phyloP scores from a whole-genome alignment of 2,888 invertebrate genomes.

The Dicranocentrus wangi region DNA sequence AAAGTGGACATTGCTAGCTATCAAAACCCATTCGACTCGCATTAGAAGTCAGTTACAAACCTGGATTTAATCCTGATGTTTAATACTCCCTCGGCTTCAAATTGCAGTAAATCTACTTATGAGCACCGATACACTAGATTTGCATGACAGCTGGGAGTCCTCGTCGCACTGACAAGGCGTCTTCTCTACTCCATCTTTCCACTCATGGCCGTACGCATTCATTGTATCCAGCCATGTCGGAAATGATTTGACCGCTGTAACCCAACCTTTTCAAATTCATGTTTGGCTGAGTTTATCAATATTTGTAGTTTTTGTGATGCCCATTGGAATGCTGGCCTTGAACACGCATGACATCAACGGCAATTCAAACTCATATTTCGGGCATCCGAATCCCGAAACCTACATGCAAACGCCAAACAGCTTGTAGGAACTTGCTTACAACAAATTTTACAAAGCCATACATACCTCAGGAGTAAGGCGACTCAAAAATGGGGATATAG shows the following conservation, averaged over 20 bases:
- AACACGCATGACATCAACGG: neutral
- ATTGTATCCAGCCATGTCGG: neutral
- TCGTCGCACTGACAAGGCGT: neutral
- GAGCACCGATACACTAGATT: neutral
- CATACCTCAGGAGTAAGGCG: no score
- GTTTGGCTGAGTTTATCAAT: slow-evolving; percentile 3
- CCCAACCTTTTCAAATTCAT: slow-evolving; percentile 5
- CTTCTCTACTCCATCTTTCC: neutral
- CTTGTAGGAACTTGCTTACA: no score
- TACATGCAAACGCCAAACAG: no score
- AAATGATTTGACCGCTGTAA: slow-evolving; percentile 18
- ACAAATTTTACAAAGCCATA: no score
- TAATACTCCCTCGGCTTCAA: no score
- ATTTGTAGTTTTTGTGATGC: neutral
- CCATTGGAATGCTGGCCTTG: neutral
- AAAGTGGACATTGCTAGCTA: no score
- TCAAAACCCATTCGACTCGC: no score
- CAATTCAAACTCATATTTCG: neutral
- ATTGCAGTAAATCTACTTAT: neutral
- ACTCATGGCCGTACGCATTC: neutral
- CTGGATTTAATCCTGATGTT: no score
- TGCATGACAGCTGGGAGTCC: neutral
- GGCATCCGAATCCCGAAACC: no score
- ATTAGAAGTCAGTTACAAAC: no score
- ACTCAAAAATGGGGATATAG: no score